phyloP scores from a whole-genome alignment of 2,113 vertebrate genomes.

The Dasyurus viverrinus region DNA sequence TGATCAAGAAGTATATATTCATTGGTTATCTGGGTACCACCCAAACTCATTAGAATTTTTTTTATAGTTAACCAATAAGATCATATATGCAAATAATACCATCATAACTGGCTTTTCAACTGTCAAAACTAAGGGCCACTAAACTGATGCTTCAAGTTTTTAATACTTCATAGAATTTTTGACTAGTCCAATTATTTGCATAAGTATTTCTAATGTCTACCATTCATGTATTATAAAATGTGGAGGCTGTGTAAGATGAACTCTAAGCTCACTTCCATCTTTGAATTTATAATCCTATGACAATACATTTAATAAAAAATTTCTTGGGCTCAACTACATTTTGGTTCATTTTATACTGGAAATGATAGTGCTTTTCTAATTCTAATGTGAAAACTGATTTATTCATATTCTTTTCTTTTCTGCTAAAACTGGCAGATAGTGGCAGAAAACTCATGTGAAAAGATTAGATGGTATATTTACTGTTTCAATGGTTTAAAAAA shows the following conservation, averaged over 20 bases:
- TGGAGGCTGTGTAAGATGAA: background rate
- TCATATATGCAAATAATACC: constrained; percentile 15
- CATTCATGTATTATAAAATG: constrained; percentile 15
- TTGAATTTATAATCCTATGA: background rate
- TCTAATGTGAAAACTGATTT: background rate
- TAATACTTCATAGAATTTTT: constrained; percentile 40
- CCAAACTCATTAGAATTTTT: constrained; percentile 30
- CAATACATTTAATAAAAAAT: background rate
- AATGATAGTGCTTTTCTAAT: background rate
- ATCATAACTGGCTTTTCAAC: background rate
- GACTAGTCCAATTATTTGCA: constrained; percentile 26
- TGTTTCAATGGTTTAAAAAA: background rate
- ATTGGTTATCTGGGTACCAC: constrained; percentile 20
- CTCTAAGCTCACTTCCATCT: background rate
- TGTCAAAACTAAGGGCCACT: constrained; percentile 48
- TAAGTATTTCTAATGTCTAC: constrained; percentile 12
- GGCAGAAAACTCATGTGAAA: background rate
- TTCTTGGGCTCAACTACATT: background rate
- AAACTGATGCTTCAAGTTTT: constrained; percentile 8
- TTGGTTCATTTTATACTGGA: background rate
- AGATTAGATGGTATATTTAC: background rate
- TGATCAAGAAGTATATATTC: background rate
- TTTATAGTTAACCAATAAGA: constrained; percentile 47
- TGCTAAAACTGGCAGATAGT: background rate
- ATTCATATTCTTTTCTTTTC: background rate